Evolutionary conservation across 2,797 vertebrate genomes (phyloP).

Genomic region (Platalea minor): DNA sequence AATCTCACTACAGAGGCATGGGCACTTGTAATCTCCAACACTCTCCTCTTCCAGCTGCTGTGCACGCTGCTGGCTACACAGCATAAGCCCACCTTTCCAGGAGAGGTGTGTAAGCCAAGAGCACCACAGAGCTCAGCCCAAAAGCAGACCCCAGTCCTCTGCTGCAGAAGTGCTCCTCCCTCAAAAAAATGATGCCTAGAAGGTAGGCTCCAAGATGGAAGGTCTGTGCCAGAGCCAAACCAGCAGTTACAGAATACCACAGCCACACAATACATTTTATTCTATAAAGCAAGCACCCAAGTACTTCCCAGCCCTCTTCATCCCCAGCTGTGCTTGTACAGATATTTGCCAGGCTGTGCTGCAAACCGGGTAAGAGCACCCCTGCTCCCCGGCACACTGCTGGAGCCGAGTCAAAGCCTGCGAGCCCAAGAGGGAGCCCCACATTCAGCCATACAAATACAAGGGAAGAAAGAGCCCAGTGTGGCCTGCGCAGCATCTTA

Average conservation of each 20-base stretch:
- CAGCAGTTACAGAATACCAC: neutral
- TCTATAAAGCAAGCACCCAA: neutral
- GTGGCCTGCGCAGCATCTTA: neutral
- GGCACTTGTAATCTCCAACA: neutral
- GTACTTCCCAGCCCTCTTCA: neutral
- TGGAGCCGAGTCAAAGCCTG: neutral
- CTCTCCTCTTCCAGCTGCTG: neutral
- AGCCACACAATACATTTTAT: neutral
- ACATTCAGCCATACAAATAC: rapidly evolving
- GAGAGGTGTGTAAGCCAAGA: neutral
- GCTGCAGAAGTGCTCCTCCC: neutral
- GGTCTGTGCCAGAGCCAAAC: neutral
- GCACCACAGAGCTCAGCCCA: neutral
- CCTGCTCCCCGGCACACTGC: too few relatives aligned
- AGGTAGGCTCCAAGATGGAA: neutral
- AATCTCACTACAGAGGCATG: neutral
- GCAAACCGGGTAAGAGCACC: neutral
- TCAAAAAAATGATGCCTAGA: neutral
- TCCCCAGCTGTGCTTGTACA: neutral
- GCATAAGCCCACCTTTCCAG: neutral
- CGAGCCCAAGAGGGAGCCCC: rapidly evolving
- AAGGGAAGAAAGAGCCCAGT: neutral
- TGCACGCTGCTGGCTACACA: neutral
- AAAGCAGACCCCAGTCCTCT: neutral
- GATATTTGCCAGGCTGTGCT: neutral